Conservation (phyloP, 2,113 vertebrate genomes). For the Ancistrus triradiatus region DNA sequence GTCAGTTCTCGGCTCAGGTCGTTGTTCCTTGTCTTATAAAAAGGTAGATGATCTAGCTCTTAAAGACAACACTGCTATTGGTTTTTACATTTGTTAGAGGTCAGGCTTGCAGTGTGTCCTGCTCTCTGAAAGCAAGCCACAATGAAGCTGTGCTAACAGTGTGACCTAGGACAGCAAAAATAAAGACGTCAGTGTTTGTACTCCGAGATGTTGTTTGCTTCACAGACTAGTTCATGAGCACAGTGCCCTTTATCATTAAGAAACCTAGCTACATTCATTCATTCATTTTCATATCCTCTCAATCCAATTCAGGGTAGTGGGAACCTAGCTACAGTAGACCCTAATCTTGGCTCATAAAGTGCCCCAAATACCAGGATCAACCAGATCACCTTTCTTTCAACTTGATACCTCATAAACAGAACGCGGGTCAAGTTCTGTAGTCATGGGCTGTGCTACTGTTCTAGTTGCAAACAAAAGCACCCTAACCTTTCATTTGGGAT, state of each 20-base stretch:
- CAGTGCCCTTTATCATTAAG: slow-evolving; percentile 20
- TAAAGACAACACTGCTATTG: slow-evolving; percentile 55
- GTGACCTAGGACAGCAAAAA: not conserved
- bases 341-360: not conserved
- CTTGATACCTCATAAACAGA: slow-evolving; percentile 6
- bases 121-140: too few species aligned
- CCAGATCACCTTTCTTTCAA: not conserved
- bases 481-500: slow-evolving; percentile 4
- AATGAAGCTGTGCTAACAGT: not conserved
- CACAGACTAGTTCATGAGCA: slow-evolving; percentile 23
- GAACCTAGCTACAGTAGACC: slow-evolving; percentile 18
- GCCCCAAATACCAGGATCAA: slow-evolving; percentile 10
- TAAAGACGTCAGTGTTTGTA: slow-evolving; percentile 21
- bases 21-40: slow-evolving; percentile 38
- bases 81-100: slow-evolving; percentile 16
- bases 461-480: slow-evolving; percentile 8
- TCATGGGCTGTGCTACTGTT: slow-evolving; percentile 12
- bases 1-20: slow-evolving; percentile 61
- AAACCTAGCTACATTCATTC: too few species aligned
- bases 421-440: slow-evolving; percentile 2
- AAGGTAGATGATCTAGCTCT: slow-evolving; percentile 45
- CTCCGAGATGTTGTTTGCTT: slow-evolving; percentile 33
- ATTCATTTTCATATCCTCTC: too few species aligned
- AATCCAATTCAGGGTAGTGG: too few species aligned
- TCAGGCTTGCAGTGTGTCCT: slow-evolving; percentile 1